Conservation (phyloP, 1,140 invertebrate genomes). For the Lepidurus couesii region DNA sequence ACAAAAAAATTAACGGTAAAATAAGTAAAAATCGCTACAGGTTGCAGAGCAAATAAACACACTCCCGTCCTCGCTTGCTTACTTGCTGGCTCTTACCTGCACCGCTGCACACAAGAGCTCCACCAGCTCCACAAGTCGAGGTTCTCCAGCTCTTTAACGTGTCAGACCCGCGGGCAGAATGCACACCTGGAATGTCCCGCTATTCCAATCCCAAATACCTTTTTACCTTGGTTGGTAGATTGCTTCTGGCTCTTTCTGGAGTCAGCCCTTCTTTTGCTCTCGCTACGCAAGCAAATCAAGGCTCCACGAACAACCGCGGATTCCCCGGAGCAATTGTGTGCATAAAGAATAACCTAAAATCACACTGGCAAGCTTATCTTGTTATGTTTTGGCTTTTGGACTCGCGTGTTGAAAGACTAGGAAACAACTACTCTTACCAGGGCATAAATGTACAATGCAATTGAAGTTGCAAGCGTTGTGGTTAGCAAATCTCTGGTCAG, state of each 20-base stretch:
- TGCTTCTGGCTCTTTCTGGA: constrained; percentile 18
- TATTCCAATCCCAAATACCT: neutral
- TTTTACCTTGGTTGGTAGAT: neutral
- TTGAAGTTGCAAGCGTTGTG: neutral
- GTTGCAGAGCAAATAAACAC: neutral
- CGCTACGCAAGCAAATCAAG: neutral
- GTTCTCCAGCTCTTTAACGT: neutral
- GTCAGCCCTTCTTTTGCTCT: neutral
- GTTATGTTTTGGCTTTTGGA: no score
- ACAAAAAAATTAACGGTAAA: neutral
- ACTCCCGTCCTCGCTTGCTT: neutral
- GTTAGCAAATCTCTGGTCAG: neutral
- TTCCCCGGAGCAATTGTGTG: no score
- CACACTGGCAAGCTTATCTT: no score
- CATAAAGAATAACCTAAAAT: no score
- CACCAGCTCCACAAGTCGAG: neutral
- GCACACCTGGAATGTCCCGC: neutral
- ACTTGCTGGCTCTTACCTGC: neutral
- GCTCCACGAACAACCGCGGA: neutral
- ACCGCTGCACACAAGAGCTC: neutral
- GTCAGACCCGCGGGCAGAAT: neutral
- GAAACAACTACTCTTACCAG: neutral
- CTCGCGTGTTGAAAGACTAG: neutral
- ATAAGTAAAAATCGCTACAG: neutral
- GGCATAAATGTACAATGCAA: neutral